phyloP scores from a whole-genome alignment of 2,888 invertebrate species.

The Chrysolina oricalcia region DNA sequence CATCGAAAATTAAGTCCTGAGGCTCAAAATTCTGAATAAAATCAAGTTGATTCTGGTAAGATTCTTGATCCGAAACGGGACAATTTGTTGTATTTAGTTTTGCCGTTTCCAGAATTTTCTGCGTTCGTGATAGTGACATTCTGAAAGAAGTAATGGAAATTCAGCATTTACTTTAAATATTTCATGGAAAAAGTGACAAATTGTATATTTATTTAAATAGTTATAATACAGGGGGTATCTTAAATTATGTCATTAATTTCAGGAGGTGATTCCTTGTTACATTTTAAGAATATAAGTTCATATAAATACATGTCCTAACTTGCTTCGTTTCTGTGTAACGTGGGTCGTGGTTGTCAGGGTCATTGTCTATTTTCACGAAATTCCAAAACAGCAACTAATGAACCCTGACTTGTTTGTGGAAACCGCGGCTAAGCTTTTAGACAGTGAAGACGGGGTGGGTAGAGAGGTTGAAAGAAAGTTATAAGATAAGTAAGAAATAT shows the following conservation, averaged over 20 bases:
- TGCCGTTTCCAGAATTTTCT: conserved; percentile 10
- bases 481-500: too few relatives aligned
- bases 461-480: too few relatives aligned
- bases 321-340: too few relatives aligned
- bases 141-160: conserved; percentile 3
- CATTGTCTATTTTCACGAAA: too few relatives aligned
- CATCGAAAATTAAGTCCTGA: not conserved
- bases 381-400: too few relatives aligned
- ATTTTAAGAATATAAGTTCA: too few relatives aligned
- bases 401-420: too few relatives aligned
- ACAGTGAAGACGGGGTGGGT: too few relatives aligned
- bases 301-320: too few relatives aligned
- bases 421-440: too few relatives aligned
- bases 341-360: too few relatives aligned
- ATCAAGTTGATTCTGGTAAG: conserved; percentile 6
- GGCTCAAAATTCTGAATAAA: conserved; percentile 8
- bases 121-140: conserved; percentile 6
- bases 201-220: not conserved
- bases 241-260: not conserved
- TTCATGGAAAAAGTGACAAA: not conserved
- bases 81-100: conserved; percentile 5
- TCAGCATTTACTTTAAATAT: not conserved
- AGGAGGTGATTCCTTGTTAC: not conserved
- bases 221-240: not conserved
- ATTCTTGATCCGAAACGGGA: not conserved